A percentile compares a stretch with the other conserved stretches of the same genome.
Conservation (phyloP, 2,797 vertebrate species). For the Micrastur ruficollis region DNA sequence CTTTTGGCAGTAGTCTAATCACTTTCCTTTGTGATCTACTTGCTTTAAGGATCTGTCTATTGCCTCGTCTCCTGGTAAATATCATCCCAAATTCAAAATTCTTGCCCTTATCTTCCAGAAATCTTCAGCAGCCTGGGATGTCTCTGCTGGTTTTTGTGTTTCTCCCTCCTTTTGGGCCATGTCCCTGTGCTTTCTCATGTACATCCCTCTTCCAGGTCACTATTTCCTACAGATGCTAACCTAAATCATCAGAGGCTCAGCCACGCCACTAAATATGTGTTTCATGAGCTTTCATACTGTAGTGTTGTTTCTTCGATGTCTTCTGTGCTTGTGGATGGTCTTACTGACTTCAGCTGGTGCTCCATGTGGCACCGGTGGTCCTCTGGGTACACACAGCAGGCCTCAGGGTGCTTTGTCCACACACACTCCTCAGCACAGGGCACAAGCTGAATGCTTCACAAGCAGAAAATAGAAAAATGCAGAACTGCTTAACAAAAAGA, state of each 20-base stretch:
- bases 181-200: background rate
- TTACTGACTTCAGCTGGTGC: background rate
- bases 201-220: background rate
- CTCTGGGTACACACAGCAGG: background rate
- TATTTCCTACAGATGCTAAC: background rate
- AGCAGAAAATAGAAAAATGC: background rate
- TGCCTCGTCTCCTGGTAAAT: background rate
- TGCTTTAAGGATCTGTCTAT: background rate
- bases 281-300: background rate
- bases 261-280: background rate
- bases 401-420: background rate
- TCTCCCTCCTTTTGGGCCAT: background rate
- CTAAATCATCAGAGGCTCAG: background rate
- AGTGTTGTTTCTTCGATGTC: background rate
- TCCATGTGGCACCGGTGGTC: background rate
- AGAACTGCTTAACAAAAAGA: background rate
- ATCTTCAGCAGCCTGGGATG: background rate
- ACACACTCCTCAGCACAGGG: fast-evolving
- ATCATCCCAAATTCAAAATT: background rate
- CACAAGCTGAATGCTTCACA: background rate
- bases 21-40: background rate
- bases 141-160: background rate
- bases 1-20: background rate
- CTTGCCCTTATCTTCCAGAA: background rate
- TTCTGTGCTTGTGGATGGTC: background rate